Conservation (phyloP, 2,113 vertebrate genomes). For the Forbesichthys papilliferus region DNA sequence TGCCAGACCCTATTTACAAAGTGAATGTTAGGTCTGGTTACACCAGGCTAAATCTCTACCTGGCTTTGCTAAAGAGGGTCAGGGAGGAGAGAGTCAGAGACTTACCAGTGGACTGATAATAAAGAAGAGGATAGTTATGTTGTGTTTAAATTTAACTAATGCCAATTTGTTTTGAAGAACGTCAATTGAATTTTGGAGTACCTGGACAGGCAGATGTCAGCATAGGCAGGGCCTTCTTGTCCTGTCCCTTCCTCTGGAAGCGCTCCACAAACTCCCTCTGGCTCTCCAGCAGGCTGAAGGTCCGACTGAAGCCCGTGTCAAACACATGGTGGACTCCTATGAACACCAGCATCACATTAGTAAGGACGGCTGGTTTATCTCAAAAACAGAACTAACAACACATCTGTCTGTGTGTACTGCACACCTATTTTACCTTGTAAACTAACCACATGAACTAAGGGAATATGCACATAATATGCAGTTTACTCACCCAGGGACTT, state of each 20-base stretch:
- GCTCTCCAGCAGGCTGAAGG: slow-evolving; percentile 93
- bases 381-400: neutral
- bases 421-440: neutral
- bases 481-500: slow-evolving; percentile 83
- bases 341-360: slow-evolving; percentile 11
- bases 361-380: neutral
- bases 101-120: no score
- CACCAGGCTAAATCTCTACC: no score
- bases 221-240: slow-evolving; percentile 83
- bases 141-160: no score
- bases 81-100: no score
- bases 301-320: slow-evolving; percentile 91
- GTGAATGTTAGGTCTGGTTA: no score
- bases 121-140: no score
- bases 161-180: no score
- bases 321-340: slow-evolving; percentile 90
- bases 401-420: neutral
- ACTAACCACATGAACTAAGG: neutral
- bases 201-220: slow-evolving; percentile 93
- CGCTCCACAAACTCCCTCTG: slow-evolving; percentile 88
- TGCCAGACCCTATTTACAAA: no score
- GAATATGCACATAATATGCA: neutral
- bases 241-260: slow-evolving; percentile 77
- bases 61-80: no score
- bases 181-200: slow-evolving; percentile 47